These are phyloP conservation scores for Caerostris darwini DNA, from an alignment of 1,140 invertebrate species.

Conservation along the genomic window DNA sequence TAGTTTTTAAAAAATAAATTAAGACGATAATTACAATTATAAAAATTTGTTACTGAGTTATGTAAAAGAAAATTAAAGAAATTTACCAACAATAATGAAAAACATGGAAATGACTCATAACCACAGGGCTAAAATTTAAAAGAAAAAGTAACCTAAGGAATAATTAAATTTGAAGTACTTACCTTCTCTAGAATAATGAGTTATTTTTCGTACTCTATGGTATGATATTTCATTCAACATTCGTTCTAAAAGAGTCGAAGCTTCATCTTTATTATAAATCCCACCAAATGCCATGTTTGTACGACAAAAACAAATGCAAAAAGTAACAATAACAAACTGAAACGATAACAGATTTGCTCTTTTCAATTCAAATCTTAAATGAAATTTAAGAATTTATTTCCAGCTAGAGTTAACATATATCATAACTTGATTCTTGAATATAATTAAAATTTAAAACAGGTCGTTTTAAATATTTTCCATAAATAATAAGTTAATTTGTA, in stretches of 20 bases:
- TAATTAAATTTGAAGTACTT: slow-evolving; percentile 79
- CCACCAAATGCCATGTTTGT: slow-evolving; percentile 68
- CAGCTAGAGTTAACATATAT: neutral
- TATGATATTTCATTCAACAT: slow-evolving; percentile 94
- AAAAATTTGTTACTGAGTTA: neutral
- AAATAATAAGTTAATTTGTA: no score
- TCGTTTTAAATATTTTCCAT: no score
- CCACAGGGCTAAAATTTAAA: neutral
- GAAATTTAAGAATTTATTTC: neutral
- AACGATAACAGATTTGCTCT: neutral
- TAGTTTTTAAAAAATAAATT: neutral
- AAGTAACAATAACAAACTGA: slow-evolving; percentile 11
- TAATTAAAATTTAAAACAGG: no score
- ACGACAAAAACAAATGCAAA: neutral
- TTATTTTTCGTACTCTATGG: slow-evolving; percentile 93
- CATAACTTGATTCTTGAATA: no score
- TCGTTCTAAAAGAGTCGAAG: slow-evolving; percentile 86
- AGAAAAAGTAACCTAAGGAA: neutral
- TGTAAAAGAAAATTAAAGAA: no score
- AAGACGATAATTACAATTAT: neutral
- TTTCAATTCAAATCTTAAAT: slow-evolving; percentile 26
- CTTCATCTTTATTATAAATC: neutral
- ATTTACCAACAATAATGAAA: no score
- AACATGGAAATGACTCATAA: neutral
- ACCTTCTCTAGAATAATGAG: slow-evolving; percentile 93